Conservation (phyloP, 1,140 invertebrate genomes). For the Apis mellifera region Amel_HAv3.1 CM009939.2:9302501-9303000, state of each 20-base stretch:
- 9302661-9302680: constrained; percentile 54
- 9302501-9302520: constrained; percentile 51
- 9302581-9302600: constrained; percentile 48
- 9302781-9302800: constrained; percentile 23
- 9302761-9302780: constrained; percentile 55
- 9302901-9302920: not conserved
- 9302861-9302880: not conserved
- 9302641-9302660: constrained; percentile 51
- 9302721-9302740: constrained; percentile 35
- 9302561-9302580: constrained; percentile 51
- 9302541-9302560: constrained; percentile 58
- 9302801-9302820: not conserved
- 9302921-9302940: not conserved
- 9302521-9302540: constrained; percentile 64
- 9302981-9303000: too few relatives aligned
- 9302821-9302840: too few relatives aligned
- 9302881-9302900: not conserved
- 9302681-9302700: constrained; percentile 55
- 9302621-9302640: constrained; percentile 53
- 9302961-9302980: too few relatives aligned
- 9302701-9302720: constrained; percentile 51
- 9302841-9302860: not conserved
- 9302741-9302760: constrained; percentile 41
- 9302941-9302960: not conserved
- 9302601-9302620: constrained; percentile 52